Percentiles rank a stretch among this genome's conserved stretches.
phyloP scores from a whole-genome alignment of 2,113 vertebrate genomes.

The Euleptes europaea region DNA sequence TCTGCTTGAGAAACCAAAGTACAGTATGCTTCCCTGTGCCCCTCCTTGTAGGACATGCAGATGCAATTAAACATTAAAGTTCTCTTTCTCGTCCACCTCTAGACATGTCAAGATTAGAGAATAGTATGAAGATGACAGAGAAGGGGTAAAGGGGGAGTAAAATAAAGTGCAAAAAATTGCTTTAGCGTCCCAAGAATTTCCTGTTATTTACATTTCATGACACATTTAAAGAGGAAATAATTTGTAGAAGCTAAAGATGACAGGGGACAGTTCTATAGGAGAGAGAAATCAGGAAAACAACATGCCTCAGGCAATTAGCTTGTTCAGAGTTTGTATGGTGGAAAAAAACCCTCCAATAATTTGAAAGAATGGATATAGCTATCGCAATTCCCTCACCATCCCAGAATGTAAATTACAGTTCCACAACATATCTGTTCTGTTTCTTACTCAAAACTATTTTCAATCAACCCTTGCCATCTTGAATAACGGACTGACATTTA shows the following conservation, averaged over 20 bases:
- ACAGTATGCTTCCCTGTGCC: too few species aligned
- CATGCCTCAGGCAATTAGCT: accelerated
- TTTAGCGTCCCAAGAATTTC: neutral
- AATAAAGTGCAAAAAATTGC: neutral
- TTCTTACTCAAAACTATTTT: neutral
- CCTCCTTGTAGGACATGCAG: too few species aligned
- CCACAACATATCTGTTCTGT: neutral
- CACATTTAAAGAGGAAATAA: neutral
- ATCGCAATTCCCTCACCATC: neutral
- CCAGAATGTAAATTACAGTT: neutral
- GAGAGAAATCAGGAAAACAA: neutral
- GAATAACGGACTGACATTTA: slow-evolving; percentile 13
- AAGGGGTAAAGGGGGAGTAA: too few species aligned
- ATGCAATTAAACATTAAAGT: too few species aligned
- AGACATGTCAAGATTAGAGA: too few species aligned
- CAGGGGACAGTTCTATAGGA: neutral
- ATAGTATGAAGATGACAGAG: too few species aligned
- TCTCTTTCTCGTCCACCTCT: too few species aligned
- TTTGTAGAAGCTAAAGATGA: neutral
- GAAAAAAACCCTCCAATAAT: neutral
- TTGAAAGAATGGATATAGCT: neutral
- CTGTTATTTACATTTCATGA: neutral
- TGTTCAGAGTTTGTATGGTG: accelerated
- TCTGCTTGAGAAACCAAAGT: too few species aligned
- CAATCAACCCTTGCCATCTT: neutral